Percentiles rank a stretch among this genome's conserved stretches.
phyloP scores from a whole-genome alignment of 2,797 vertebrate species.

The Typhlichthys subterraneus region DNA sequence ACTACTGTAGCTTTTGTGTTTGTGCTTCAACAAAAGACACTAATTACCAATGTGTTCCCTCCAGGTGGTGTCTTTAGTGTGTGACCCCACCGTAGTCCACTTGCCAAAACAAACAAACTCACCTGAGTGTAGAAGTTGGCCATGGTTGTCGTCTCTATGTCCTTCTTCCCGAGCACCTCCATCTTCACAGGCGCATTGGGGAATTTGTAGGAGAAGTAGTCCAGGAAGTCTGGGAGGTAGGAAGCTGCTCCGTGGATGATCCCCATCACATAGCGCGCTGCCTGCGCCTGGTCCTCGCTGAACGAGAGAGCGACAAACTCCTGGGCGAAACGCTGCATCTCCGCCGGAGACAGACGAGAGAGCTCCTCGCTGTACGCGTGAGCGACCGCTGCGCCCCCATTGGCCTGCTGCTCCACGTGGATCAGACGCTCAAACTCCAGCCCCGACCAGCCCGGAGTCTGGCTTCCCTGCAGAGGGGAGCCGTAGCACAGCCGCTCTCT shows the following conservation, averaged over 20 bases:
- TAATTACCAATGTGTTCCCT: no score
- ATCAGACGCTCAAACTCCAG: constrained; percentile 92
- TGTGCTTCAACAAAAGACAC: no score
- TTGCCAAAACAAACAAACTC: constrained; percentile 39
- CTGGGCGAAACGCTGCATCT: constrained; percentile 91
- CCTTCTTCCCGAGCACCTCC: constrained; percentile 99
- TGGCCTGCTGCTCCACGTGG: constrained; percentile 96
- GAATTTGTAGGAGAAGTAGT: constrained; percentile 98
- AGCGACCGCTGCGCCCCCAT: constrained; percentile 93
- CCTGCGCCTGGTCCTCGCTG: constrained; percentile 86
- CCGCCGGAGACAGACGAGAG: constrained; percentile 82
- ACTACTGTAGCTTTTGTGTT: no score
- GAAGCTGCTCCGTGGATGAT: constrained; percentile 97
- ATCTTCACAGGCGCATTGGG: constrained; percentile 97
- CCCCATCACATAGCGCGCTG: constrained; percentile 94
- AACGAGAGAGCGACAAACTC: constrained; percentile 93
- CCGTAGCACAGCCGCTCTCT: constrained; percentile 62
- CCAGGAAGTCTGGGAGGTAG: constrained; percentile 98
- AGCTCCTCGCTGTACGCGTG: constrained; percentile 95
- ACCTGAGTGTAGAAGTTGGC: constrained; percentile 98
- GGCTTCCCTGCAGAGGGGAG: constrained; percentile 58
- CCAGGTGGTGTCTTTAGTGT: no score
- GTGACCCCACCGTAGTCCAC: not conserved
- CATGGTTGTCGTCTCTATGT: constrained; percentile 99
- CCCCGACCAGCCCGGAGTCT: constrained; percentile 77